phyloP scores from a whole-genome alignment of 2,888 invertebrate genomes.

The Zygaena filipendulae region DNA sequence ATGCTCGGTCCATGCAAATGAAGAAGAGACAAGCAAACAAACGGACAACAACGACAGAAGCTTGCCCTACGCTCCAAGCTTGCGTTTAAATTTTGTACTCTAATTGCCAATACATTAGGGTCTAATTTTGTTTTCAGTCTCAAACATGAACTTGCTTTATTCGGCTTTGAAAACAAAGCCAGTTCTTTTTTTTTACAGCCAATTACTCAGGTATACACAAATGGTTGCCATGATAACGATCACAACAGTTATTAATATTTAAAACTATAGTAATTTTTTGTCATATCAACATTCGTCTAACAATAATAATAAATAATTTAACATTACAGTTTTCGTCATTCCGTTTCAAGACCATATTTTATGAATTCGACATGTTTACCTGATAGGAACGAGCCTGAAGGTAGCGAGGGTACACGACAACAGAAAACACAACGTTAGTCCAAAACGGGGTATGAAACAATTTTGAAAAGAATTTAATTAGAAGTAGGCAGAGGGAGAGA shows the following conservation, averaged over 20 bases:
- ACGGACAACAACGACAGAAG: slow-evolving; percentile 60
- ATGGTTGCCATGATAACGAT: too few species aligned
- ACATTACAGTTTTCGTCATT: slow-evolving; percentile 65
- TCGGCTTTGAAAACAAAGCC: slow-evolving; percentile 20
- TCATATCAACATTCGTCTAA: slow-evolving; percentile 63
- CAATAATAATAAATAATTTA: slow-evolving; percentile 31
- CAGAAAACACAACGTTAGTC: slow-evolving; percentile 69
- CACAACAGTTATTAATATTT: too few species aligned
- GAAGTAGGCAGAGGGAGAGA: slow-evolving; percentile 22
- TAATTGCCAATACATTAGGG: slow-evolving; percentile 45
- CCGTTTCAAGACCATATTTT: slow-evolving; percentile 55
- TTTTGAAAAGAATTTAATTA: too few species aligned
- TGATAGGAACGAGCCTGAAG: slow-evolving; percentile 88
- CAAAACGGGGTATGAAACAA: slow-evolving; percentile 31
- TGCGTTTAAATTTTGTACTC: slow-evolving; percentile 32
- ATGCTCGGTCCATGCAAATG: slow-evolving; percentile 66
- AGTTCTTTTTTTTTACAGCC: slow-evolving; percentile 35
- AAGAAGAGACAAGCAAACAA: slow-evolving; percentile 62
- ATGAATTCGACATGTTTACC: slow-evolving; percentile 71
- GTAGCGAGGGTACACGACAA: slow-evolving; percentile 74
- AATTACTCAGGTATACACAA: too few species aligned
- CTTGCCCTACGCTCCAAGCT: slow-evolving; percentile 53
- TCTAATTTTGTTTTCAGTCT: slow-evolving; percentile 36
- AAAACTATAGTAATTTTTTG: too few species aligned
- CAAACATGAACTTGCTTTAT: too few species aligned